Evolutionary conservation across 2,797 vertebrate species (phyloP).

Genomic region (Ficedula albicollis): DNA sequence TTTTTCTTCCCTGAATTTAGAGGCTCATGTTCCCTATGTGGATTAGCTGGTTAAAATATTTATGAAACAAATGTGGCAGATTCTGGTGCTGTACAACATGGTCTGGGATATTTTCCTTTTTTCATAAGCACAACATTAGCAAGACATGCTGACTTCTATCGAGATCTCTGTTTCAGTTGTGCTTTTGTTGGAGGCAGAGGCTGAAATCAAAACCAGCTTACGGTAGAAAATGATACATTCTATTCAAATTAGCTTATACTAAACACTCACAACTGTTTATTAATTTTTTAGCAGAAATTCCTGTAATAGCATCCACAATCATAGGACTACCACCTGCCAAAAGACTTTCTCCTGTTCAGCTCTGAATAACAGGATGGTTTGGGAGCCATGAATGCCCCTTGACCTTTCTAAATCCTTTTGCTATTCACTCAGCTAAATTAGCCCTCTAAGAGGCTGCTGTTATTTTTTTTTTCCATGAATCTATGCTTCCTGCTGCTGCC

Average conservation of each 20-base stretch:
- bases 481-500: conserved; percentile 58
- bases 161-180: background rate
- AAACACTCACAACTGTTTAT: background rate
- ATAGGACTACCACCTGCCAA: background rate
- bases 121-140: background rate
- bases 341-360: conserved; percentile 44
- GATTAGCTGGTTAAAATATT: background rate
- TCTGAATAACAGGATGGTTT: conserved; percentile 59
- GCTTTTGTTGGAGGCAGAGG: background rate
- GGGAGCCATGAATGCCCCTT: conserved; percentile 75
- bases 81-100: background rate
- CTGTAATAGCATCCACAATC: background rate
- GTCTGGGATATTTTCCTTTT: background rate
- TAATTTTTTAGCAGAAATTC: background rate
- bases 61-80: background rate
- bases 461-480: conserved; percentile 42
- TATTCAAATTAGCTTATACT: background rate
- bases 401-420: conserved; percentile 79
- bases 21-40: background rate
- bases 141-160: background rate
- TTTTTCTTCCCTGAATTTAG: background rate
- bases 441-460: conserved; percentile 68
- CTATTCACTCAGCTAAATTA: conserved; percentile 79
- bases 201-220: background rate
- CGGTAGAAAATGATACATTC: background rate